phyloP scores from a whole-genome alignment of 1,140 invertebrate genomes.

The Drosophila bipectinata region DNA sequence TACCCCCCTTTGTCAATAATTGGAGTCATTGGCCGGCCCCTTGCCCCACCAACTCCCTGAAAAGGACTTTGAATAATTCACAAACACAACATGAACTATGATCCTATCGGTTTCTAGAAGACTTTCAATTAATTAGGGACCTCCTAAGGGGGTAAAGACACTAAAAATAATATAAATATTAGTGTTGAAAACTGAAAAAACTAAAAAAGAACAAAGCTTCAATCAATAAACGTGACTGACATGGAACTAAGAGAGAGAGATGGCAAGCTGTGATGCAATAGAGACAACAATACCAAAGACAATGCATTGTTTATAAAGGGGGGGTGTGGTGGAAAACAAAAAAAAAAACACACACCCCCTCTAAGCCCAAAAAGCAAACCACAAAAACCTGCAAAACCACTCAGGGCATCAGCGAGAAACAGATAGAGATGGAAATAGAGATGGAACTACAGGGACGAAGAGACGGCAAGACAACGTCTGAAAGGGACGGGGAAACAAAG shows the following conservation, averaged over 20 bases:
- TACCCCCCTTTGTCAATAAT: slow-evolving; percentile 41
- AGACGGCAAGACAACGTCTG: not conserved
- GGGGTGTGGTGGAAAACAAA: slow-evolving; percentile 1
- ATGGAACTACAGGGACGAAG: not conserved
- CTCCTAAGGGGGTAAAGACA: not conserved
- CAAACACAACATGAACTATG: slow-evolving; percentile 26
- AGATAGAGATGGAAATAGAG: not conserved
- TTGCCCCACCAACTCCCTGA: slow-evolving; percentile 2
- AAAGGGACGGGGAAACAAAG: not conserved
- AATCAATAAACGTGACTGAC: slow-evolving; percentile 53
- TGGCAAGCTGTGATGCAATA: not conserved
- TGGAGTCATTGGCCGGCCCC: slow-evolving; percentile 28
- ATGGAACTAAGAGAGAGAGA: not conserved
- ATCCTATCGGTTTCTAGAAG: not conserved
- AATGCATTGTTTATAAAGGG: slow-evolving; percentile 55
- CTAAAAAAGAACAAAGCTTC: slow-evolving; percentile 6
- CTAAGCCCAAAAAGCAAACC: slow-evolving; percentile 22
- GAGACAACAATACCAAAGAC: not conserved
- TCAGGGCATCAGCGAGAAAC: slow-evolving; percentile 3
- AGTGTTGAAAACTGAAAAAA: no score
- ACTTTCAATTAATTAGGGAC: slow-evolving; percentile 13
- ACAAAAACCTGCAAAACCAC: slow-evolving; percentile 24
- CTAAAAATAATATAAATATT: no score
- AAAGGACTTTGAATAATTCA: slow-evolving; percentile 31
- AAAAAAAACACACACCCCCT: slow-evolving; percentile 11